Percentiles rank a stretch among this genome's conserved stretches.
Evolutionary conservation across 2,113 vertebrate species (phyloP).

Genomic region (Gallinago undulata): DNA sequence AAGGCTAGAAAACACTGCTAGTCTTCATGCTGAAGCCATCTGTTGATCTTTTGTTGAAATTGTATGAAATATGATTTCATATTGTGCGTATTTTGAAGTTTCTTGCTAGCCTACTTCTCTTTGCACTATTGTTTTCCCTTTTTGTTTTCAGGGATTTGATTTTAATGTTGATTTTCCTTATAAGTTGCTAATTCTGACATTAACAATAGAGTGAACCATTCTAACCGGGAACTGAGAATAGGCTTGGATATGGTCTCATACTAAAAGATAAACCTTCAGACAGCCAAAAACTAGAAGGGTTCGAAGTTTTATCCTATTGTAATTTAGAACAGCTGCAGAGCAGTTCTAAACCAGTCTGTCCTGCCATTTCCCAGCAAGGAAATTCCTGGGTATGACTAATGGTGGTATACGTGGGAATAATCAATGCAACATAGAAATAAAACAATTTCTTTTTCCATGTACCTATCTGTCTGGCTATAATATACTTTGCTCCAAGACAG

Average conservation of each 20-base stretch:
- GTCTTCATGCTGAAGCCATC: neutral
- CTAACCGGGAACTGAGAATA: neutral
- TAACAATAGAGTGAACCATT: neutral
- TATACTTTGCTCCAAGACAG: neutral
- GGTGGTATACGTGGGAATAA: slow-evolving; percentile 20
- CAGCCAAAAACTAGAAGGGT: neutral
- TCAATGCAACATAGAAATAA: slow-evolving; percentile 46
- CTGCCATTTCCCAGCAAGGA: slow-evolving; percentile 24
- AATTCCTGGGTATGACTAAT: slow-evolving; percentile 57
- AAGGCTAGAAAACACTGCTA: neutral
- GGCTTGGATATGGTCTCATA: neutral
- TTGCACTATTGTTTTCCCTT: neutral
- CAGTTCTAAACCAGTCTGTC: neutral
- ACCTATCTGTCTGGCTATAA: slow-evolving; percentile 8
- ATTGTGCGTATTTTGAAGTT: neutral
- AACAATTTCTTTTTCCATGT: slow-evolving; percentile 25
- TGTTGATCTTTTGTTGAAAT: neutral
- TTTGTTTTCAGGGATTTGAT: neutral
- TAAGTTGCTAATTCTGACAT: neutral
- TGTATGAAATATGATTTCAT: neutral
- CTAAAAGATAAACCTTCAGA: neutral
- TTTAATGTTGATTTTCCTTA: neutral
- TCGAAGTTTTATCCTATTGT: neutral
- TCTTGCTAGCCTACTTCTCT: neutral
- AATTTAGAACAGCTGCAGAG: slow-evolving; percentile 57